Evolutionary conservation across 2,797 vertebrate genomes (phyloP).

Genomic region (Muscicapa comitata): DNA sequence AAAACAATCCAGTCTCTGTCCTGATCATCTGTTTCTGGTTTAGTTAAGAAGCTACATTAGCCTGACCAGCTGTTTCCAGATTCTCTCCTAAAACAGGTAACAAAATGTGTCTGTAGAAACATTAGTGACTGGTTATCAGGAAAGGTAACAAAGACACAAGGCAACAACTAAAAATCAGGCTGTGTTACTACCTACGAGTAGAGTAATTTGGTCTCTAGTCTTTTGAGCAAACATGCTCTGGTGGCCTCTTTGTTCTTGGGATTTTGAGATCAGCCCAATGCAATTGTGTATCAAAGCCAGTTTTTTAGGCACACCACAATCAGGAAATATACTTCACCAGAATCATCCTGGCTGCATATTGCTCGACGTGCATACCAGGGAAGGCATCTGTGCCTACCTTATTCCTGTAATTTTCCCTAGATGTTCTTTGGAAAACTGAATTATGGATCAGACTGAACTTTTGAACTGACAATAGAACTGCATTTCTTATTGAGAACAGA

Average conservation of each 20-base stretch:
- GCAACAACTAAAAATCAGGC: background rate
- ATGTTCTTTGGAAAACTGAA: background rate
- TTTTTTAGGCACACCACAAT: background rate
- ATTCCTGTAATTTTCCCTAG: background rate
- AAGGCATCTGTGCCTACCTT: background rate
- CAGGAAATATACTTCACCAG: rapidly evolving
- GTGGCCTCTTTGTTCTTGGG: background rate
- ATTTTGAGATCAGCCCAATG: background rate
- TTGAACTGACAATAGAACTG: background rate
- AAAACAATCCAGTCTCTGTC: background rate
- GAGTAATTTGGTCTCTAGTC: background rate
- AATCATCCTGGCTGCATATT: background rate
- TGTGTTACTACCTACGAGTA: background rate
- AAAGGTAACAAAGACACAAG: background rate
- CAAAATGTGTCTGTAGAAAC: background rate
- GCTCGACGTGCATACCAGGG: background rate
- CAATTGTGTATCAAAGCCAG: background rate
- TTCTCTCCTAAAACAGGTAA: background rate
- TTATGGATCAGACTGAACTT: background rate
- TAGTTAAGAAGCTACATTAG: background rate
- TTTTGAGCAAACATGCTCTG: background rate
- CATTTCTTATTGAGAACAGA: background rate
- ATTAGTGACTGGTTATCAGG: background rate
- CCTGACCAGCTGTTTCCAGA: background rate
- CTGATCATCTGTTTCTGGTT: background rate